Conservation (phyloP, 2,888 invertebrate species). For the Melipona bicolor region DNA sequence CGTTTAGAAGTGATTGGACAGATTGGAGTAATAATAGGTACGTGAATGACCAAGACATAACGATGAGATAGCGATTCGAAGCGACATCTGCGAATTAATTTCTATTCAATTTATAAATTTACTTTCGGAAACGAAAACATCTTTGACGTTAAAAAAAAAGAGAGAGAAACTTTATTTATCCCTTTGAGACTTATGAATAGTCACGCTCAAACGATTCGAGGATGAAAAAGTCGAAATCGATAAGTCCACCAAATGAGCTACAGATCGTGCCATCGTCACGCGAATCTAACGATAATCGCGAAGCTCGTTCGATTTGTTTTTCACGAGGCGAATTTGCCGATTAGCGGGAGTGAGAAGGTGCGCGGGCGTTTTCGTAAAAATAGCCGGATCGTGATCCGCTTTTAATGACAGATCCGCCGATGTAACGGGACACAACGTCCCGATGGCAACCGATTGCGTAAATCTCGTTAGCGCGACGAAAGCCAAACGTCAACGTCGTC, state of each 20-base stretch:
- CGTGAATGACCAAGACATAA: too few relatives aligned
- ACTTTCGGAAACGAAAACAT: too few relatives aligned
- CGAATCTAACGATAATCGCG: background rate
- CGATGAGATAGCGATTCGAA: too few relatives aligned
- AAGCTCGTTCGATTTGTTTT: background rate
- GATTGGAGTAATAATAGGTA: too few relatives aligned
- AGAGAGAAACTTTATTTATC: too few relatives aligned
- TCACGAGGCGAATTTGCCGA: background rate
- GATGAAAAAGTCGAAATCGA: too few relatives aligned
- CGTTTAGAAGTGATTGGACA: background rate
- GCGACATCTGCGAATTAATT: too few relatives aligned
- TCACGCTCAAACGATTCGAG: too few relatives aligned
- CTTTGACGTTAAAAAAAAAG: too few relatives aligned
- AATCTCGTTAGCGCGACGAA: constrained; percentile 59
- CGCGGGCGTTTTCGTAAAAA: constrained; percentile 35
- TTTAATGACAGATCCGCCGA: constrained; percentile 55
- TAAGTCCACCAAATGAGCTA: too few relatives aligned
- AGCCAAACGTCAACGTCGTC: constrained; percentile 48
- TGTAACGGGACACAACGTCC: constrained; percentile 23
- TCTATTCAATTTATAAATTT: too few relatives aligned
- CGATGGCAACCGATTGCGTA: constrained; percentile 29
- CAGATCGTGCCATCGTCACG: background rate
- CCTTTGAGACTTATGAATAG: too few relatives aligned
- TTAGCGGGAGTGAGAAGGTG: background rate
- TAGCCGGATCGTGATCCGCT: constrained; percentile 40